These are phyloP conservation scores for Tubiluchus corallicola DNA, from an alignment of 2,888 invertebrate species.

Conservation along the genomic window DNA sequence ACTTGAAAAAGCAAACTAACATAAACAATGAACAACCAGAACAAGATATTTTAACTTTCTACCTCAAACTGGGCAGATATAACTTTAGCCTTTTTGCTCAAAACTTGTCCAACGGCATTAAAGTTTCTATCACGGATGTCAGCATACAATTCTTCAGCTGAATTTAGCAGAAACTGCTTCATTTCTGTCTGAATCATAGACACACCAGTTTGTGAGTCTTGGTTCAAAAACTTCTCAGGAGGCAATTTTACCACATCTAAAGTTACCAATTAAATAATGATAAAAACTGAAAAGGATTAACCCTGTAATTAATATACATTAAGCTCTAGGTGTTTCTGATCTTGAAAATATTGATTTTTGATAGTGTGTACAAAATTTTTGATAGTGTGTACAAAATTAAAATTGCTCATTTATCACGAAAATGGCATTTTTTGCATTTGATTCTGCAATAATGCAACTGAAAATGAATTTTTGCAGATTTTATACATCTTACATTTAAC, in stretches of 20 bases:
- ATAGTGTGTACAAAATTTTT: too few species aligned
- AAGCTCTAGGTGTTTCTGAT: too few species aligned
- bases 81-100: slow-evolving; percentile 66
- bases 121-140: slow-evolving; percentile 85
- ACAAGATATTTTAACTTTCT: slow-evolving; percentile 29
- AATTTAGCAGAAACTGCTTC: slow-evolving; percentile 60
- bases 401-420: too few species aligned
- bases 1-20: slow-evolving; percentile 5
- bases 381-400: too few species aligned
- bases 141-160: slow-evolving; percentile 65
- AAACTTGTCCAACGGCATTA: slow-evolving; percentile 62
- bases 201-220: slow-evolving; percentile 41
- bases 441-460: too few species aligned
- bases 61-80: slow-evolving; percentile 55
- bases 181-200: slow-evolving; percentile 41
- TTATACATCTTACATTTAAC: too few species aligned
- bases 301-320: too few species aligned
- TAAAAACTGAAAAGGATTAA: too few species aligned
- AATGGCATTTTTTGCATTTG: too few species aligned
- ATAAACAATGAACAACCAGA: not conserved
- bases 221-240: slow-evolving; percentile 55
- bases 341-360: too few species aligned
- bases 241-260: slow-evolving; percentile 60
- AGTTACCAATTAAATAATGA: too few species aligned
- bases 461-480: too few species aligned